These are phyloP conservation scores for Camarhynchus parvulus DNA, from an alignment of 2,113 vertebrate genomes.

Conservation along the genomic window DNA sequence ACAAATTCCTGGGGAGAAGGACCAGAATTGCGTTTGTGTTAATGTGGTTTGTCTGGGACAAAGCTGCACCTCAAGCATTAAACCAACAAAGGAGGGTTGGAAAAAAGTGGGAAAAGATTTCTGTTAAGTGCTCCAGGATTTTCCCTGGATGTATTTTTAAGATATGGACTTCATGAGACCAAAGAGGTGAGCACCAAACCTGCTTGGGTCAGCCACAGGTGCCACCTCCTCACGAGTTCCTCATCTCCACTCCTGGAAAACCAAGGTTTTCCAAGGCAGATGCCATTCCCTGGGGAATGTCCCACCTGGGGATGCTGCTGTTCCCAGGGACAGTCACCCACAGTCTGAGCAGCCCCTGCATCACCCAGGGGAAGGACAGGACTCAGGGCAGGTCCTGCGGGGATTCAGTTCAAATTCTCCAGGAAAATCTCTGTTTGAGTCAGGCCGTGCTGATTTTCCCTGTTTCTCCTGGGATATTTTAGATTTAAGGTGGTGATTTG, in stretches of 20 bases:
- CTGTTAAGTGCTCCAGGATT: neutral
- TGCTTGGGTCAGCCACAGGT: neutral
- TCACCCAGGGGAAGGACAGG: neutral
- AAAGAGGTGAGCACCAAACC: neutral
- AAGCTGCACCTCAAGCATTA: neutral
- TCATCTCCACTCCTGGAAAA: neutral
- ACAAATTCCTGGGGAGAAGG: neutral
- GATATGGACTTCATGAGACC: rapidly evolving
- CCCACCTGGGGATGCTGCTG: neutral
- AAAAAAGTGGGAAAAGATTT: neutral
- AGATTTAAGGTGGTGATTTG: neutral
- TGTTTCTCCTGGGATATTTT: neutral
- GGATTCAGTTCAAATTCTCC: neutral
- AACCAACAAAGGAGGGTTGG: neutral
- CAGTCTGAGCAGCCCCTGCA: neutral
- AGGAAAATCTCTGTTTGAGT: neutral
- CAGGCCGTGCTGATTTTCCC: neutral
- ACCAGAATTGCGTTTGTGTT: neutral
- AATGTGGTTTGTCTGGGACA: neutral
- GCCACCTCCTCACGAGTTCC: rapidly evolving
- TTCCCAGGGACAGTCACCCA: neutral
- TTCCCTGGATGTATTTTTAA: neutral
- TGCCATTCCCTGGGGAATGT: neutral
- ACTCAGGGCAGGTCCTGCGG: rapidly evolving
- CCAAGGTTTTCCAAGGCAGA: neutral